Evolutionary conservation across 2,888 invertebrate species (phyloP).

Genomic region (Osedax frankpressi): DNA sequence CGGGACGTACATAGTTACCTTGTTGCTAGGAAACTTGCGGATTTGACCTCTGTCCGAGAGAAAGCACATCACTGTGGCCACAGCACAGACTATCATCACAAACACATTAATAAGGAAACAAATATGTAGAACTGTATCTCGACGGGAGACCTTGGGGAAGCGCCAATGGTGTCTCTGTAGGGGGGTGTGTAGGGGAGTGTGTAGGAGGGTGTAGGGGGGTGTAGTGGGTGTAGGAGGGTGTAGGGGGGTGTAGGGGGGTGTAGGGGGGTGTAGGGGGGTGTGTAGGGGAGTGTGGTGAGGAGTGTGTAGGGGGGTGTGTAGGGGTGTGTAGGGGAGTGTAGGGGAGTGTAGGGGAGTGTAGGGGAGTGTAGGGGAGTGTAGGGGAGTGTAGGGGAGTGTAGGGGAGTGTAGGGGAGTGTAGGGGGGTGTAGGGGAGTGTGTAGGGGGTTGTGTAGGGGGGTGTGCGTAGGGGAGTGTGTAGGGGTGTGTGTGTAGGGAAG

Average conservation of each 20-base stretch:
- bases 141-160: constrained; percentile 47
- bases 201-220: background rate
- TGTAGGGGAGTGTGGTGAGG: too few species aligned
- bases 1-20: too few species aligned
- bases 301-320: too few species aligned
- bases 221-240: too few species aligned
- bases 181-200: background rate
- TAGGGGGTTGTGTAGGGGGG: too few species aligned
- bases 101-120: constrained; percentile 48
- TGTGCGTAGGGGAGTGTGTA: too few species aligned
- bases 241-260: too few species aligned
- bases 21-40: constrained; percentile 36
- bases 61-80: constrained; percentile 50
- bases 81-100: constrained; percentile 50
- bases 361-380: background rate
- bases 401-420: background rate
- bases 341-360: background rate
- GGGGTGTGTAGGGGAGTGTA: too few species aligned
- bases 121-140: constrained; percentile 49
- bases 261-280: too few species aligned
- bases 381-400: background rate
- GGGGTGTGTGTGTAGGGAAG: too few species aligned
- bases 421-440: background rate
- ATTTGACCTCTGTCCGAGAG: constrained; percentile 45
- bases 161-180: constrained; percentile 48